Conservation (phyloP, 2,888 invertebrate species). For the Pseudanteris insignis region DNA sequence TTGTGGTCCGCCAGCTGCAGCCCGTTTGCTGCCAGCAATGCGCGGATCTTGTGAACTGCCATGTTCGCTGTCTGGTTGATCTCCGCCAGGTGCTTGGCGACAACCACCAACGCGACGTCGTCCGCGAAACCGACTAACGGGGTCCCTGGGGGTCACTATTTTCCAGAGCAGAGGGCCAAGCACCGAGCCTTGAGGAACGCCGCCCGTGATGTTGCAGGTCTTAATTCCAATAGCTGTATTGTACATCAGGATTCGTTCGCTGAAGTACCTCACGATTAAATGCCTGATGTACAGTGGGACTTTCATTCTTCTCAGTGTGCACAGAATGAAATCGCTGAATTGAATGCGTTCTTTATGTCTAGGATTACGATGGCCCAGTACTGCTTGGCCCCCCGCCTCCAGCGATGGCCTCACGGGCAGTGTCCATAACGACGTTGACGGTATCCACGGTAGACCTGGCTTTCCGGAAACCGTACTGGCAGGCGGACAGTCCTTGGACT, state of each 20-base stretch:
- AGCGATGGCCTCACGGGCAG: not conserved
- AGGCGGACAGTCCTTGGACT: no score
- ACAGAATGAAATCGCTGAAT: not conserved
- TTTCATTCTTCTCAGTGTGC: not conserved
- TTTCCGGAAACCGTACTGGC: not conserved
- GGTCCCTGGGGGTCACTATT: no score
- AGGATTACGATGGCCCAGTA: not conserved
- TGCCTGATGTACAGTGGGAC: not conserved
- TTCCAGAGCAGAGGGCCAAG: no score
- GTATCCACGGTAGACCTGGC: not conserved
- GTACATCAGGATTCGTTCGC: not conserved
- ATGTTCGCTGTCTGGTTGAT: no score
- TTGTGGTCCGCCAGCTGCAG: no score
- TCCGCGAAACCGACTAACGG: no score
- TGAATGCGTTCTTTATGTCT: slow-evolving; percentile 6
- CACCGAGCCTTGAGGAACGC: no score
- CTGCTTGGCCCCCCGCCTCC: not conserved
- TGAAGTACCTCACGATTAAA: not conserved
- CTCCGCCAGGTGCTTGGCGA: no score
- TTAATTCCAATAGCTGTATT: not conserved
- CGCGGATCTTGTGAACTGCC: no score
- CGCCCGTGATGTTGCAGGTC: not conserved
- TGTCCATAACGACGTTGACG: not conserved
- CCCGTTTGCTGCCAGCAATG: no score
- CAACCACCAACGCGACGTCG: no score